phyloP scores from a whole-genome alignment of 53 echinoderm and acorn worm genomes.

The Mesocentrotus franciscanus region DNA sequence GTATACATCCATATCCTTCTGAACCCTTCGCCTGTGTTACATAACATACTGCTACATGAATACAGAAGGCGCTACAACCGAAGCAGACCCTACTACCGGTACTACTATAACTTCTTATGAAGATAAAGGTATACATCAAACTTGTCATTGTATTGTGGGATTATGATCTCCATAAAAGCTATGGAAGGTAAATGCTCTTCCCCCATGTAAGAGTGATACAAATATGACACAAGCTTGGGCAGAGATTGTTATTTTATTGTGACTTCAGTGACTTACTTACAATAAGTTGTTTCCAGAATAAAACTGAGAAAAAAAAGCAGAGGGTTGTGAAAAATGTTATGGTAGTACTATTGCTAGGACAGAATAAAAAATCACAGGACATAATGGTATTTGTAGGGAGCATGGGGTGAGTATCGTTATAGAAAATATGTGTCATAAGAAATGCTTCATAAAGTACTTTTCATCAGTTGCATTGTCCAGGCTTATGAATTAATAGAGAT shows the following conservation, averaged over 20 bases:
- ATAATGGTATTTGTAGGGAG: no score
- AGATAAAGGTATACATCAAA: slow-evolving; percentile 62
- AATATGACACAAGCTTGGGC: not conserved
- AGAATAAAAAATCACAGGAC: no score
- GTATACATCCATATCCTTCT: not conserved
- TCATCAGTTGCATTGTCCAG: no score
- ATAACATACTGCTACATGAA: slow-evolving; percentile 10
- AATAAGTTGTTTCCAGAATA: not conserved
- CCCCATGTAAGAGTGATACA: not conserved
- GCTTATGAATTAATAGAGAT: no score
- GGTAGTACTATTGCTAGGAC: no score
- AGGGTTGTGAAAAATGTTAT: no score
- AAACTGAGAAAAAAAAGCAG: not conserved
- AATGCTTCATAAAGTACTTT: no score
- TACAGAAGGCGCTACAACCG: slow-evolving; percentile 46
- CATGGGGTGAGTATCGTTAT: no score
- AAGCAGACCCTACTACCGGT: slow-evolving; percentile 50
- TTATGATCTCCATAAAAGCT: not conserved
- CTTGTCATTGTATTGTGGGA: not conserved
- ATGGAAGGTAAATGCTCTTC: not conserved
- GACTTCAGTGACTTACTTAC: not conserved
- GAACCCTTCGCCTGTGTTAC: not conserved
- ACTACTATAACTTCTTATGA: slow-evolving; percentile 7
- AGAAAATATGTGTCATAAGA: no score
- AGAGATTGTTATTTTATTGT: not conserved